These are phyloP conservation scores for Drosophila cognata DNA, from an alignment of 2,888 invertebrate genomes.

Conservation along the genomic window DNA sequence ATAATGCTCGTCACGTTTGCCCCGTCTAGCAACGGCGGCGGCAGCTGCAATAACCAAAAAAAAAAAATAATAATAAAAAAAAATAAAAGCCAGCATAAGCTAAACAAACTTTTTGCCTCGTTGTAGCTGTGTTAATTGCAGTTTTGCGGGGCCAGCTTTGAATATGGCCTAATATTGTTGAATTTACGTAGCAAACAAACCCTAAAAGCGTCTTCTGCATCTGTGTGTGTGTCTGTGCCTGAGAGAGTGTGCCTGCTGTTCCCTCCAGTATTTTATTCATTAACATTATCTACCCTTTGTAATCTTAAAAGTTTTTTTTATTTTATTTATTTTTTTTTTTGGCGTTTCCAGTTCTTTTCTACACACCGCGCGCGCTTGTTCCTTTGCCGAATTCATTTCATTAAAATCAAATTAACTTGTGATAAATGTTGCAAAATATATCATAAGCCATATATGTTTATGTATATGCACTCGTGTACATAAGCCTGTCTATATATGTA, in stretches of 20 bases:
- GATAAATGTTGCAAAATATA: conserved; percentile 78
- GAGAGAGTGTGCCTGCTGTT: conserved; percentile 18
- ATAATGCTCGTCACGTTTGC: conserved; percentile 74
- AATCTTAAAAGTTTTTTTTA: conserved; percentile 58
- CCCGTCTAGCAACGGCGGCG: conserved; percentile 7
- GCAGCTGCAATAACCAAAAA: conserved; percentile 54
- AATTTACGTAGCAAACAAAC: conserved; percentile 58
- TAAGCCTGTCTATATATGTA: background rate
- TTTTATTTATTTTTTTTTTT: conserved; percentile 10
- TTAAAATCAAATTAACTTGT: conserved; percentile 81
- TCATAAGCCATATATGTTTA: conserved; percentile 57
- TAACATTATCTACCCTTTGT: conserved; percentile 78
- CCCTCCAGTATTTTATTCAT: conserved; percentile 60
- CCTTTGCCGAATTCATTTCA: conserved; percentile 71
- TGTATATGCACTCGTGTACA: conserved; percentile 13
- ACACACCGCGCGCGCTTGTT: conserved; percentile 39
- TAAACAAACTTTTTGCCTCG: conserved; percentile 50
- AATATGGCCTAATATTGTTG: conserved; percentile 74
- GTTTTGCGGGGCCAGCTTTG: conserved; percentile 42
- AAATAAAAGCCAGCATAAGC: conserved; percentile 35
- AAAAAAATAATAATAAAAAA: background rate
- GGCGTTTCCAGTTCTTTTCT: conserved; percentile 65
- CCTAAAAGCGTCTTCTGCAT: conserved; percentile 28
- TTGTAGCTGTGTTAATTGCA: conserved; percentile 70
- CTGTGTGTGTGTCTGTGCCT: background rate